Evolutionary conservation across 2,888 invertebrate genomes (phyloP), one percentile per base, ranked within the genome.

Genomic region (Tolmerus cingulatus): DNA sequence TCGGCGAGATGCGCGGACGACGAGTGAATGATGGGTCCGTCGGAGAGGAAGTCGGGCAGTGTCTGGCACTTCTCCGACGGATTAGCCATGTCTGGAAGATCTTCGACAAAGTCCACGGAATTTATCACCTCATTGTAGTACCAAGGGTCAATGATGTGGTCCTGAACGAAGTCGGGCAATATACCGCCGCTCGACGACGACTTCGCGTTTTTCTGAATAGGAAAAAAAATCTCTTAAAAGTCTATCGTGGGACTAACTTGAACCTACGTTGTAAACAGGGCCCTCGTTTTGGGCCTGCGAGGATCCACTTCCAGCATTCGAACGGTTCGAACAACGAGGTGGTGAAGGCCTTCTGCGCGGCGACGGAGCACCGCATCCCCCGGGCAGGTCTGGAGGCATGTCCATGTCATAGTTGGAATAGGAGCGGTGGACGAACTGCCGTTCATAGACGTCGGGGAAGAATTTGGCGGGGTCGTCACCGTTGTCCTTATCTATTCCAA

Each of bases 151-250:
- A 97, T 94, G 92, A 97, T 94, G 92, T 97, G 97, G 92, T 97
- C 97, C 91, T 97, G 97, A 85, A 97, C 97, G 93, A 97, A 97
- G 91, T 97, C 97, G 0, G 97, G 97, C 89, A 97, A 91, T 9
- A 95, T 92, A 4, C 88, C 77, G 34, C 88, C 89, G 79, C 86
- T 88, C 5, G 87, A 66, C 1, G 86, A 40, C 9, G 86, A 55
- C 27, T 77, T 78, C 37, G 84, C 85, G 86, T 87, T 87, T 74
- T 87, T 88, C 77, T 86, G 30, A n/a, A 51, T 51, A 51, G 16
- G 4, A 2, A 51, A 51, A n/a, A 51, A 51, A 16, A 19, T 43
- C 5, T 43, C 1, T 37, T 55, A 34, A 9, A 7, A 2, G 27
- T 37, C 16, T 27, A 7, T 19, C 3, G 43, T 74, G 16, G 7